These are phyloP conservation scores for Drosophila pruinosa DNA, from an alignment of 1,140 invertebrate species.

Conservation along the genomic window DNA sequence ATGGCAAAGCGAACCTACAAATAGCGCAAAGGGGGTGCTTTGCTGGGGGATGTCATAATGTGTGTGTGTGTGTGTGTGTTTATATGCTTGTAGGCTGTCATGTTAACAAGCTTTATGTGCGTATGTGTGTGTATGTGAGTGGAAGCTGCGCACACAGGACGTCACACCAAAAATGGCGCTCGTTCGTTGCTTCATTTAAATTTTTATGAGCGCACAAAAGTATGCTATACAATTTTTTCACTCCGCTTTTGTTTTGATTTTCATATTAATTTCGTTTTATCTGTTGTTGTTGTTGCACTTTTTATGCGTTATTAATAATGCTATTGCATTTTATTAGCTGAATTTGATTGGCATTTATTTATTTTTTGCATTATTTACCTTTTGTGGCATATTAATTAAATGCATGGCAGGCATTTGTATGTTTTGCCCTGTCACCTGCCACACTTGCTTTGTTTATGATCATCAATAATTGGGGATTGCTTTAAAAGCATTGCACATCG, in stretches of 20 bases:
- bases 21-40: slow-evolving; percentile 15
- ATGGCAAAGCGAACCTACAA: slow-evolving; percentile 21
- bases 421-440: neutral
- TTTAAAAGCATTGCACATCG: slow-evolving; percentile 20
- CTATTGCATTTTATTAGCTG: slow-evolving; percentile 31
- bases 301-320: slow-evolving; percentile 37
- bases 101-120: slow-evolving; percentile 71
- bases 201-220: slow-evolving; percentile 52
- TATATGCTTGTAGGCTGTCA: slow-evolving; percentile 80
- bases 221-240: slow-evolving; percentile 48
- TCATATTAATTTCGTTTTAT: slow-evolving; percentile 41
- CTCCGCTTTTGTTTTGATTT: slow-evolving; percentile 42
- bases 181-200: slow-evolving; percentile 42
- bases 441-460: slow-evolving; percentile 13
- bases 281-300: slow-evolving; percentile 15
- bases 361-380: slow-evolving; percentile 3
- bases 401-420: neutral
- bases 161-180: slow-evolving; percentile 50
- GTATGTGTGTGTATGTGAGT: slow-evolving; percentile 10
- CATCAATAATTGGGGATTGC: slow-evolving; percentile 15
- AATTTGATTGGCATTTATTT: slow-evolving; percentile 18
- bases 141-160: slow-evolving; percentile 35
- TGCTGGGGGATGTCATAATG: slow-evolving; percentile 49
- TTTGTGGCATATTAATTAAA: slow-evolving; percentile 36
- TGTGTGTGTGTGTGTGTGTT: slow-evolving; percentile 52